Percentiles rank a stretch among this genome's conserved stretches.
Evolutionary conservation across 2,888 invertebrate genomes (phyloP).

Genomic region (Crepidodera aurea): DNA sequence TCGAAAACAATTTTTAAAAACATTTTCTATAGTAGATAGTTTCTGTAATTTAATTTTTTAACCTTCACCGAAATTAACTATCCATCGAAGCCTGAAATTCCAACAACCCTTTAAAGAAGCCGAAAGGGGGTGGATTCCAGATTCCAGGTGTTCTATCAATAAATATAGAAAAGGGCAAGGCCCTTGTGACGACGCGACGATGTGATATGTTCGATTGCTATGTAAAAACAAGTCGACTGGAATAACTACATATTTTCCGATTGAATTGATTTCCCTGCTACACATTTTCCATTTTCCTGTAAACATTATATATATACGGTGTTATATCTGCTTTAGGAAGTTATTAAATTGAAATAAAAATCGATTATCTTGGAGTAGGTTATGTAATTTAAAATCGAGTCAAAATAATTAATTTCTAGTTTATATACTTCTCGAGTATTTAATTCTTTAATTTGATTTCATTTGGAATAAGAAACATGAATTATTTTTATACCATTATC

Average conservation of each 20-base stretch:
- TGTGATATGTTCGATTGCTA: conserved; percentile 28
- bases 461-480: too few species aligned
- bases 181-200: conserved; percentile 17
- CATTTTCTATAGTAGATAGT: too few species aligned
- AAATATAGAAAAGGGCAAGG: conserved; percentile 22
- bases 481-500: too few species aligned
- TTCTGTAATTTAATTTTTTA: too few species aligned
- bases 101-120: not conserved
- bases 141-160: conserved; percentile 19
- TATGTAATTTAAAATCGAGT: too few species aligned
- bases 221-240: conserved; percentile 40
- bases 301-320: conserved; percentile 14
- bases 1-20: too few species aligned
- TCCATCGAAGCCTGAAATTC: not conserved
- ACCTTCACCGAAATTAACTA: not conserved
- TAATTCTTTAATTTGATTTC: too few species aligned
- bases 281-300: conserved; percentile 36
- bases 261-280: conserved; percentile 34
- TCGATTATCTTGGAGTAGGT: too few species aligned
- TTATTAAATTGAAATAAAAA: too few species aligned
- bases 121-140: not conserved
- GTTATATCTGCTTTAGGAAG: too few species aligned
- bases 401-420: too few species aligned
- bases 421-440: too few species aligned
- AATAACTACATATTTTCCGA: conserved; percentile 46